Evolutionary conservation across 2,797 vertebrate genomes (phyloP).

Genomic region (Ataeniobius toweri): DNA sequence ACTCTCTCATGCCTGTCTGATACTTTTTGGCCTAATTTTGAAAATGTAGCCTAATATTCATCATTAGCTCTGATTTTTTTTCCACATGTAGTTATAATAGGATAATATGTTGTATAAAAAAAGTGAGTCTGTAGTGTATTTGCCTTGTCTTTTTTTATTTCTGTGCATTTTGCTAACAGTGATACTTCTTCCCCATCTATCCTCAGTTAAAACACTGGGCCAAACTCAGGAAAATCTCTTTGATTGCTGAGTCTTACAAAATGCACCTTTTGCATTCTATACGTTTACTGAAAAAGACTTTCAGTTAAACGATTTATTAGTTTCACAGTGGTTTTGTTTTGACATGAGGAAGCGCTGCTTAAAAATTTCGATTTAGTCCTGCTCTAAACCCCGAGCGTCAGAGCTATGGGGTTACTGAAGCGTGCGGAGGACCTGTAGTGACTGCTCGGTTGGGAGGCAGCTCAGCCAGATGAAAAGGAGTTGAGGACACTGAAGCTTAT

Average conservation of each 20-base stretch:
- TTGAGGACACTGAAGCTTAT: constrained; percentile 9
- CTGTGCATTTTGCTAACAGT: not conserved
- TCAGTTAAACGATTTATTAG: not conserved
- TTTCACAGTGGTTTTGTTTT: not conserved
- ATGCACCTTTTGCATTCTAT: not conserved
- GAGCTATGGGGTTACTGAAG: constrained; percentile 26
- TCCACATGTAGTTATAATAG: not conserved
- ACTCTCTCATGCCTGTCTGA: not conserved
- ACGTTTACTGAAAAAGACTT: not conserved
- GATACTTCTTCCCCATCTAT: not conserved
- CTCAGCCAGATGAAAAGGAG: constrained; percentile 41
- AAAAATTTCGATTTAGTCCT: not conserved
- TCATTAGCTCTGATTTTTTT: not conserved
- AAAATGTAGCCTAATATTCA: not conserved
- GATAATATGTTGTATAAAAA: not conserved
- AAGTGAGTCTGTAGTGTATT: not conserved
- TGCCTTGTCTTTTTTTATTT: not conserved
- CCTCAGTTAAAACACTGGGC: not conserved
- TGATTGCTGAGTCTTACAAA: not conserved
- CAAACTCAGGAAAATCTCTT: not conserved
- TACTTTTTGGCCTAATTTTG: not conserved
- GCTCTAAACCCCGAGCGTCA: not conserved
- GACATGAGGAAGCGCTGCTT: not conserved
- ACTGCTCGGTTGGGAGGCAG: constrained; percentile 21
- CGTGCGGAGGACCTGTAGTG: constrained; percentile 14